Evolutionary conservation across 2,113 vertebrate genomes (phyloP), one percentile per base, ranked within the genome.

Genomic region (Cebidichthys violaceus): DNA sequence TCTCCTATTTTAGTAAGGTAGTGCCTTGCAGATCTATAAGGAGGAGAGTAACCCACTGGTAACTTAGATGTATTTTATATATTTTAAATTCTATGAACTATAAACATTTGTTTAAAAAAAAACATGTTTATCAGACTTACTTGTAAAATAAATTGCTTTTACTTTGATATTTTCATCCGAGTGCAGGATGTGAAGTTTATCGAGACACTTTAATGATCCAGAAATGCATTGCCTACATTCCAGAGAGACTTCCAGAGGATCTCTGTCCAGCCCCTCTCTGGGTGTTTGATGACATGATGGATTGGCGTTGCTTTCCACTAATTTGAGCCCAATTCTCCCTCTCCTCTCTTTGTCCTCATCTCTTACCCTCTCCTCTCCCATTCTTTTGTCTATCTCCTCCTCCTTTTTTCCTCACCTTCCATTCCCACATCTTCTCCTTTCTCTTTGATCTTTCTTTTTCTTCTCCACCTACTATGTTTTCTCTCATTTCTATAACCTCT

Each of bases 361-460:
- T 9, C 35, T 41, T 27, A 41, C 15, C 14, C 50, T 22, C 35
- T 7, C 15, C 1, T 5, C 50, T 57, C 33, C 35, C 9, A 1
- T 57, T 41, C 22, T 27, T 15, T 24, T 6, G 33, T 29, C 69
- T 57, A 6, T 54, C 31, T 37, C 22, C 47, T 47, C 9, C 17
- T 59, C 18, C 22, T 57, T 35, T 39, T 14, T 18, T 20, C n/a
- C 5, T 59, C 37, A 43, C 54, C 37, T 60, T 60, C 39, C n/a
- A 6, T 60, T 5, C 8, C 17, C 17, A 60, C 3, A 7, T 54
- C 20, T 37, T 33, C 68, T 50, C 9, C 17, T 43, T 20, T 22
- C n/a, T 60, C 37, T 41, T 59, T 6, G 3, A 43, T 72, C 52
- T 59, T 61, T 10, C 45, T 70, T 70, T 39, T 68, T 72, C 62